Conservation (phyloP, 2,113 vertebrate genomes). For the Pseudorasbora parva region DNA sequence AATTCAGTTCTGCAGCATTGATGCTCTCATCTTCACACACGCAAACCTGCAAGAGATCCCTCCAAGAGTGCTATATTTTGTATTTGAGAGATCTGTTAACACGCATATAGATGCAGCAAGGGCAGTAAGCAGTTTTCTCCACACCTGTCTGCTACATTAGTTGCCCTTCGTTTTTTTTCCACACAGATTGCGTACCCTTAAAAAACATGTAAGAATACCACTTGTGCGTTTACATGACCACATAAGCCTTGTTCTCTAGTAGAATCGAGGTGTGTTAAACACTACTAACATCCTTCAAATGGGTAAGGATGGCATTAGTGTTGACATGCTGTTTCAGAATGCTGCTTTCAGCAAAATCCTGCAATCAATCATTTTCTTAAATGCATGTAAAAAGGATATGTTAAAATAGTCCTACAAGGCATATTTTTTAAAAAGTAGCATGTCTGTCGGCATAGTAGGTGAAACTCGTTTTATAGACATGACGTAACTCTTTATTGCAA, state of each 20-base stretch:
- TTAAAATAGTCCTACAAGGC: background rate
- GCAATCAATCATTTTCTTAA: background rate
- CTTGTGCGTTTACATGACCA: background rate
- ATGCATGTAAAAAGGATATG: background rate
- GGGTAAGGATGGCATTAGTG: background rate
- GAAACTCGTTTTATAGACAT: background rate
- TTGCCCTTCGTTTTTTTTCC: too few relatives aligned
- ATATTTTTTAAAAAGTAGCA: background rate
- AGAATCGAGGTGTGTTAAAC: background rate
- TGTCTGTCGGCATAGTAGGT: background rate
- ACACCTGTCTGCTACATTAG: too few relatives aligned
- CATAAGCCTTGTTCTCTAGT: background rate
- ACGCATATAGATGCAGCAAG: too few relatives aligned
- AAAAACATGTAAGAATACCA: background rate
- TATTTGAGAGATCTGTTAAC: too few relatives aligned
- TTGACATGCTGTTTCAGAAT: background rate
- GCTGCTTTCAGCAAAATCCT: background rate
- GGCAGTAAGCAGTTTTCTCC: too few relatives aligned
- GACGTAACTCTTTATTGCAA: background rate
- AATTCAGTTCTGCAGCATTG: too few relatives aligned
- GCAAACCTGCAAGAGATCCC: too few relatives aligned
- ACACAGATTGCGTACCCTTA: background rate
- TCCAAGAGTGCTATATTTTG: too few relatives aligned
- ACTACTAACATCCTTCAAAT: background rate
- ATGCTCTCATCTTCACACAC: too few relatives aligned